A percentile compares a stretch with the other conserved stretches of the same genome.
Evolutionary conservation across 2,113 vertebrate genomes (phyloP).

Genomic region (Accipiter cooperii): DNA sequence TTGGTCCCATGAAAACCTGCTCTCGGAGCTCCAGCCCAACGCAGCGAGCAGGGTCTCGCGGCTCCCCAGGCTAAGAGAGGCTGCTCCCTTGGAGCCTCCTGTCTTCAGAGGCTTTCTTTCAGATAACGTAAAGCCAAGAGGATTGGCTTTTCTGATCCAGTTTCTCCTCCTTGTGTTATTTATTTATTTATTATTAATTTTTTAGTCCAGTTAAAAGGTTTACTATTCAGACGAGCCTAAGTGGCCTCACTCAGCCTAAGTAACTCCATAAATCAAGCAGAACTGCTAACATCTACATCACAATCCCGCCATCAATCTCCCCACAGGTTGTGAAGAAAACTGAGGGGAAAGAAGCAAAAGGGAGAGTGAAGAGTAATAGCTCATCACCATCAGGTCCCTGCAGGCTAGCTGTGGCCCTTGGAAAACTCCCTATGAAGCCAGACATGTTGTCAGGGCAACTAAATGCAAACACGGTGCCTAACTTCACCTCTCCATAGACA

Average conservation of each 20-base stretch:
- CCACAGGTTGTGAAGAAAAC: conserved; percentile 89
- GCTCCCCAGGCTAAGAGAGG: background rate
- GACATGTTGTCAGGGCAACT: conserved; percentile 69
- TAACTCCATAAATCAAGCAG: conserved; percentile 96
- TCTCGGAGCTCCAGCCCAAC: background rate
- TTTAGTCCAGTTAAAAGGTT: conserved; percentile 87
- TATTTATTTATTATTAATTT: conserved; percentile 73
- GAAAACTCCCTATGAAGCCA: conserved; percentile 66
- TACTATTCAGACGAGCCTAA: conserved; percentile 83
- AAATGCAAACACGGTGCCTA: conserved; percentile 70
- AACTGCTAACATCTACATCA: conserved; percentile 90
- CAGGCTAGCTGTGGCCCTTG: conserved; percentile 31
- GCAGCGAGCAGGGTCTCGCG: background rate
- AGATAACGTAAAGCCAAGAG: background rate
- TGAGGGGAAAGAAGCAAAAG: conserved; percentile 73
- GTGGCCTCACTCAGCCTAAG: conserved; percentile 97
- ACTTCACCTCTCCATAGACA: conserved; percentile 64
- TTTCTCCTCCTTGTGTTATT: conserved; percentile 43
- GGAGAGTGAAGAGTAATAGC: background rate
- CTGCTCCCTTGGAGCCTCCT: background rate
- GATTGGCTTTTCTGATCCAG: background rate
- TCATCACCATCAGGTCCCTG: conserved; percentile 42
- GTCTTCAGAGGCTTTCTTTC: background rate
- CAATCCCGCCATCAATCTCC: conserved; percentile 91
- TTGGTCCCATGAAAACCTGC: background rate